Conservation (phyloP, 2,888 invertebrate genomes). For the Saturnia pavonia region DNA sequence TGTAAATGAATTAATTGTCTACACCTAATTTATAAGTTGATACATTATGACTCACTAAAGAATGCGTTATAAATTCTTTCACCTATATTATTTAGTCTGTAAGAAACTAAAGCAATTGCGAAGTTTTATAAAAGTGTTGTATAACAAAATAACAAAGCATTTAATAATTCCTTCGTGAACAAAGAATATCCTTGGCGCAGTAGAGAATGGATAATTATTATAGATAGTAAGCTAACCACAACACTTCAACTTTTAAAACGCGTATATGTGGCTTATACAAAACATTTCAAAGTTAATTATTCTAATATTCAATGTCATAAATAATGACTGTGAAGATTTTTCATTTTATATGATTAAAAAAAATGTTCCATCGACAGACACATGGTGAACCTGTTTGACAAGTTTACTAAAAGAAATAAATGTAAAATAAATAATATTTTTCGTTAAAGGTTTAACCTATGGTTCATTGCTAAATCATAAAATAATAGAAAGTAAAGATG, state of each 20-base stretch:
- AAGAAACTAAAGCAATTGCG: conserved; percentile 20
- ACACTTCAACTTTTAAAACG: conserved; percentile 10
- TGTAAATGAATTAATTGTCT: neutral
- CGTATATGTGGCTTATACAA: neutral
- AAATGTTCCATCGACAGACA: neutral
- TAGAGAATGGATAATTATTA: conserved; percentile 22
- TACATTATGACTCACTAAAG: neutral
- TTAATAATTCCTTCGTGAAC: conserved; percentile 46
- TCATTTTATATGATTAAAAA: neutral
- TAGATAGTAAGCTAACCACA: conserved; percentile 13
- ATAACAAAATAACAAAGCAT: conserved; percentile 36
- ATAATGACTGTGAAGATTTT: neutral
- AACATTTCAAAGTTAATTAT: neutral
- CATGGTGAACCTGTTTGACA: neutral
- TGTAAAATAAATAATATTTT: neutral
- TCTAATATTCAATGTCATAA: neutral
- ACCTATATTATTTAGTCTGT: conserved; percentile 4
- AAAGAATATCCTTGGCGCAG: conserved; percentile 42
- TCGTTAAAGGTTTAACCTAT: neutral
- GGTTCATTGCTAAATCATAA: neutral
- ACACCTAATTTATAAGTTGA: too few species aligned
- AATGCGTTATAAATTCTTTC: neutral
- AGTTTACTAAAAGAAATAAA: neutral
- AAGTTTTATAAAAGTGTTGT: conserved; percentile 17
- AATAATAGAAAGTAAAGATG: neutral